These are phyloP conservation scores for Orchesella flavescens DNA, from an alignment of 2,888 invertebrate genomes.

Conservation along the genomic window DNA sequence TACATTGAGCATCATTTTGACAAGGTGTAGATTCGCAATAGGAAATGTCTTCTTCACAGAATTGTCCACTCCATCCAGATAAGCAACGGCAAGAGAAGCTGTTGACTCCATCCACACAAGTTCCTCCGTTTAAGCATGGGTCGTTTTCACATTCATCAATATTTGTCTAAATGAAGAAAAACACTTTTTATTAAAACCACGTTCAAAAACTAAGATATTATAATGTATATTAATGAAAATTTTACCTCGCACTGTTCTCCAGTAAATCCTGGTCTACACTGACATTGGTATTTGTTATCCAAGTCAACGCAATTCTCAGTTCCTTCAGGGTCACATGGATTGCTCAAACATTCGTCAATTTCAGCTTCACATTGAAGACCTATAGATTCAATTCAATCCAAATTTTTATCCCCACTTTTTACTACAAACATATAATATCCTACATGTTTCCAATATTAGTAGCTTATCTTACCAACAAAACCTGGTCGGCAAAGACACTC, in stretches of 20 bases:
- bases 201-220: too few species aligned
- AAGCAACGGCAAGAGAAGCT: slow-evolving; percentile 87
- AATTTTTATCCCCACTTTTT: too few species aligned
- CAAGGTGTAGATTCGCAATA: slow-evolving; percentile 90
- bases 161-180: slow-evolving; percentile 77
- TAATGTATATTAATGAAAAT: background rate
- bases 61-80: slow-evolving; percentile 89
- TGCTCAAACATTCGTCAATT: slow-evolving; percentile 92
- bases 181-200: too few species aligned
- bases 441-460: slow-evolving; percentile 13
- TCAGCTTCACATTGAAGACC: slow-evolving; percentile 94
- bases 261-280: slow-evolving; percentile 90
- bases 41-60: slow-evolving; percentile 90
- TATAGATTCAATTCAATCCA: slow-evolving; percentile 60
- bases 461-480: slow-evolving; percentile 79
- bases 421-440: too few species aligned
- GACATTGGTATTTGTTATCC: slow-evolving; percentile 89
- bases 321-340: slow-evolving; percentile 91
- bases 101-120: slow-evolving; percentile 89
- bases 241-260: slow-evolving; percentile 86
- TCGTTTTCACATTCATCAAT: slow-evolving; percentile 89
- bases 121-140: slow-evolving; percentile 92
- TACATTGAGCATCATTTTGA: slow-evolving; percentile 92
- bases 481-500: slow-evolving; percentile 94
- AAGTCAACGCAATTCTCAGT: slow-evolving; percentile 92